Percentiles rank a stretch among this genome's conserved stretches.
Conservation (phyloP, 2,113 vertebrate genomes). For the Gavia stellata region DNA sequence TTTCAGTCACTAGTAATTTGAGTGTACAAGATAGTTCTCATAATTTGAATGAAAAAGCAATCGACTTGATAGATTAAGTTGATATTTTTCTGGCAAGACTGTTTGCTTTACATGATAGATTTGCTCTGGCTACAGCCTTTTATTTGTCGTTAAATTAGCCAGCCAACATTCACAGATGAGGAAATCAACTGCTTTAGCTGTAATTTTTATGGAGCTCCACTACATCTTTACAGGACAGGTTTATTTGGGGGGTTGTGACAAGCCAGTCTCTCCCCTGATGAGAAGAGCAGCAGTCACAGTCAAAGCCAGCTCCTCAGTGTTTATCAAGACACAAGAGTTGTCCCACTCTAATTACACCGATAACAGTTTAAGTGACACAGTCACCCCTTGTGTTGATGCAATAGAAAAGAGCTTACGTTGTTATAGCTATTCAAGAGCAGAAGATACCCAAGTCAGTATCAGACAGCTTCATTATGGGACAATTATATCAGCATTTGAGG, state of each 20-base stretch:
- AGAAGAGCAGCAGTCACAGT: not conserved
- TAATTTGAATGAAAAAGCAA: not conserved
- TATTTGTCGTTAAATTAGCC: not conserved
- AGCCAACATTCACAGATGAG: not conserved
- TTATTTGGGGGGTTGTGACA: not conserved
- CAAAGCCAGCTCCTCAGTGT: not conserved
- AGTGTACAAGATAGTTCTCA: not conserved
- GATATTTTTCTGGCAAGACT: not conserved
- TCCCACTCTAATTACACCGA: not conserved
- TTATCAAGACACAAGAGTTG: not conserved
- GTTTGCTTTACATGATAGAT: not conserved
- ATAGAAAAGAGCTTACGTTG: not conserved
- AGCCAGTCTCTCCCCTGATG: not conserved
- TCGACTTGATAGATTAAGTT: not conserved
- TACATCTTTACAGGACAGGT: not conserved
- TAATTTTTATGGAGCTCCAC: not conserved
- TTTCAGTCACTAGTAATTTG: not conserved
- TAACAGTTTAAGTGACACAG: not conserved
- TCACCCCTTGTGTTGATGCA: not conserved
- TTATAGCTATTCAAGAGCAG: not conserved
- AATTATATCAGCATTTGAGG: not conserved
- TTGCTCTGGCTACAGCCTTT: not conserved
- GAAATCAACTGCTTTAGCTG: not conserved
- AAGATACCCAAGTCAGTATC: not conserved
- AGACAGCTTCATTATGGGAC: not conserved